These are phyloP conservation scores for Takifugu ocellatus DNA, from an alignment of 2,797 vertebrate genomes.

Conservation along the genomic window DNA sequence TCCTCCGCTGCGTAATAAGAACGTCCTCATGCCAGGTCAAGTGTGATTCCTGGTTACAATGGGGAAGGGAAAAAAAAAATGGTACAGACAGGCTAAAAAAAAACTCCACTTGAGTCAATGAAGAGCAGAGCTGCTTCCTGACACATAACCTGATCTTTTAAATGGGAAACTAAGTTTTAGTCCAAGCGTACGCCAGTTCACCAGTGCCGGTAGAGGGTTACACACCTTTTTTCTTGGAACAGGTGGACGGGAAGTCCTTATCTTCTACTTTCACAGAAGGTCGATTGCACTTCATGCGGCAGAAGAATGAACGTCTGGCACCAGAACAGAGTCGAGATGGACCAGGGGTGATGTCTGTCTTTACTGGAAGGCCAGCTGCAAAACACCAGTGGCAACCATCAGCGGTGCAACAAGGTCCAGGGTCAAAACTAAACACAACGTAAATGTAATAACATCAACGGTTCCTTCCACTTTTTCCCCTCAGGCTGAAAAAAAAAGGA, in stretches of 20 bases:
- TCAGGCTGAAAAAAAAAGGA: too few species aligned
- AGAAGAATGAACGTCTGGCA: constrained; percentile 95
- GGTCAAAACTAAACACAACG: too few species aligned
- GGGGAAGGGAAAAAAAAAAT: constrained; percentile 21
- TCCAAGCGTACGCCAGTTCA: background rate
- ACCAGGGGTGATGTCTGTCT: constrained; percentile 95
- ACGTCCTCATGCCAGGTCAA: constrained; percentile 17
- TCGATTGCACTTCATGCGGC: constrained; percentile 98
- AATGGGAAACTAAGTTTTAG: background rate
- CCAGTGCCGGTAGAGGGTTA: background rate
- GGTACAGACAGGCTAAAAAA: background rate
- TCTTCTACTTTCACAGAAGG: constrained; percentile 97
- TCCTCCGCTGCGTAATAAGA: constrained; percentile 34
- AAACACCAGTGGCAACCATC: constrained; percentile 9
- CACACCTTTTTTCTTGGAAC: constrained; percentile 98
- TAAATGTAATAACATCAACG: background rate
- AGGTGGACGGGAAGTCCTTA: constrained; percentile 96
- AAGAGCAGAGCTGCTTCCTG: too few species aligned
- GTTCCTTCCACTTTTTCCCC: background rate
- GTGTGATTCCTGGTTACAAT: constrained; percentile 49
- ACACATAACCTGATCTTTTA: background rate
- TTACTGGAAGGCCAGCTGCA: constrained; percentile 94
- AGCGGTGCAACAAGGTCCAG: background rate
- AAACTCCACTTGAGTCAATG: too few species aligned
- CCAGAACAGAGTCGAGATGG: constrained; percentile 95